Evolutionary conservation across 2,113 vertebrate species (phyloP).

Genomic region (Ailuropoda melanoleuca): DNA sequence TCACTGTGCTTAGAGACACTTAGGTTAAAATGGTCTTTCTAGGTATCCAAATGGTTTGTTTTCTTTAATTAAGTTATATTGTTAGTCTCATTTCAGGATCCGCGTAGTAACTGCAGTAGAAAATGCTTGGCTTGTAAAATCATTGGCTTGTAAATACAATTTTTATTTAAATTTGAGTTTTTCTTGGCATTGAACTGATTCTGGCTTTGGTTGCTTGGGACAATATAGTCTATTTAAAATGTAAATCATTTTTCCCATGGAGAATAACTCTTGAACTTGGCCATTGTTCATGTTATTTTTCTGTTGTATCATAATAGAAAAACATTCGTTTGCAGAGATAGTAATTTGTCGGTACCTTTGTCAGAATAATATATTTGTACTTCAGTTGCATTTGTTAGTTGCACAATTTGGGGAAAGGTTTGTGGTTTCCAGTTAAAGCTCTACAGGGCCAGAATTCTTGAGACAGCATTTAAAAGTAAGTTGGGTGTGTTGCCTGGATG

Average conservation of each 20-base stretch:
- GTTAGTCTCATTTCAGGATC: constrained; percentile 47
- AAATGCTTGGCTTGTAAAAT: constrained; percentile 1
- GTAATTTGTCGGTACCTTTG: neutral
- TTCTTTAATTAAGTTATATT: constrained; percentile 46
- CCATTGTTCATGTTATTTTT: constrained; percentile 29
- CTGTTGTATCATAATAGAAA: neutral
- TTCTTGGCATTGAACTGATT: neutral
- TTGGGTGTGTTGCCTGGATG: neutral
- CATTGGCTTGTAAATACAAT: neutral
- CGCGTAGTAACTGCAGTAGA: constrained; percentile 16
- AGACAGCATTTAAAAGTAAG: constrained; percentile 29
- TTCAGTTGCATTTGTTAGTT: neutral
- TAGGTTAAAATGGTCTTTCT: constrained; percentile 68
- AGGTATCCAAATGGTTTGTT: constrained; percentile 51
- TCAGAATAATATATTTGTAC: neutral
- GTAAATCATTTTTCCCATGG: neutral
- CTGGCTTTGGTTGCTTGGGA: neutral
- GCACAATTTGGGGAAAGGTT: neutral
- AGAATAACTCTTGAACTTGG: constrained; percentile 39
- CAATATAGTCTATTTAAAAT: constrained; percentile 9
- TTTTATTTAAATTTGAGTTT: constrained; percentile 10
- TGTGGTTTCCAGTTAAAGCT: constrained; percentile 48
- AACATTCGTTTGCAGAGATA: neutral
- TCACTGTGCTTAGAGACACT: constrained; percentile 56
- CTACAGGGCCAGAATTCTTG: neutral